phyloP scores from a whole-genome alignment of 2,113 vertebrate genomes.

The Gila orcuttii region DNA sequence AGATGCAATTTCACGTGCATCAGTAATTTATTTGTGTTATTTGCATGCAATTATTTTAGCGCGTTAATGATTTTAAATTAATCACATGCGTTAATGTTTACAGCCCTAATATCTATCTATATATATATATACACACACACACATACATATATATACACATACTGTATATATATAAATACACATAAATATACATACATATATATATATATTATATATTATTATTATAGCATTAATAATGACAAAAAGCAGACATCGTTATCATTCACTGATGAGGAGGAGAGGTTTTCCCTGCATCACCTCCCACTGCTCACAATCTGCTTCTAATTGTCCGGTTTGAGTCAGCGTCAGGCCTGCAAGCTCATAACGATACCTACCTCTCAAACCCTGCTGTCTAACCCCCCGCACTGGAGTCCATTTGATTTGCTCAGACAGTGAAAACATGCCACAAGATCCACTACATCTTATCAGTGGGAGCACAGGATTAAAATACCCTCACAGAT shows the following conservation, averaged over 20 bases:
- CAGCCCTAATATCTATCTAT: too few relatives aligned
- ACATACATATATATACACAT: too few relatives aligned
- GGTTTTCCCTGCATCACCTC: neutral
- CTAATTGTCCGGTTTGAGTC: conserved; percentile 50
- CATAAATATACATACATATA: too few relatives aligned
- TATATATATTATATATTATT: too few relatives aligned
- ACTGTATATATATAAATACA: too few relatives aligned
- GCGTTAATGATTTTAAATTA: too few relatives aligned
- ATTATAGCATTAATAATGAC: neutral
- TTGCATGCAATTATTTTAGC: too few relatives aligned
- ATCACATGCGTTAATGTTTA: too few relatives aligned
- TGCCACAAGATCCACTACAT: conserved; percentile 67
- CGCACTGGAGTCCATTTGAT: conserved; percentile 67
- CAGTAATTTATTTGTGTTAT: too few relatives aligned
- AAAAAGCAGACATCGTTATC: neutral
- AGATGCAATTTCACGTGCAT: too few relatives aligned
- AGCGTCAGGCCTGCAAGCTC: conserved; percentile 46
- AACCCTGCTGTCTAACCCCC: conserved; percentile 63
- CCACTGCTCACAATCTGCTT: conserved; percentile 57
- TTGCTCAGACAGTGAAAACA: conserved; percentile 74
- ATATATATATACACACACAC: too few relatives aligned
- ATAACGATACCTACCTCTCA: conserved; percentile 51
- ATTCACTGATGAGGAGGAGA: neutral
- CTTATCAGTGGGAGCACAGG: conserved; percentile 54
- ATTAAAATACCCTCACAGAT: conserved; percentile 72